A percentile compares a stretch with the other conserved stretches of the same genome.
Conservation (phyloP, 2,797 vertebrate species). For the Epinephelus malabaricus region DNA sequence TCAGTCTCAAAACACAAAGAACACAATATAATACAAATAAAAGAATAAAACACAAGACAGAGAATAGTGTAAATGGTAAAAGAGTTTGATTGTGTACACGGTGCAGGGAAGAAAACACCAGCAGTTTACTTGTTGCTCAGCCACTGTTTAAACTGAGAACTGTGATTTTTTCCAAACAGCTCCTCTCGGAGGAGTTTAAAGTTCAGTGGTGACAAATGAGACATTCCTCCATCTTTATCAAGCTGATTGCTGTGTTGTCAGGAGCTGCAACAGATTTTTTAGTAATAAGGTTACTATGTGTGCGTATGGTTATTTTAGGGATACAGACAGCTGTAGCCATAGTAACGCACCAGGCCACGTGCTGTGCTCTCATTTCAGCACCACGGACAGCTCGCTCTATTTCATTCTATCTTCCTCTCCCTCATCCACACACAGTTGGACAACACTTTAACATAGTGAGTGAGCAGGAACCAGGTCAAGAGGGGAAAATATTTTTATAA, state of each 20-base stretch:
- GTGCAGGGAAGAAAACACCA: background rate
- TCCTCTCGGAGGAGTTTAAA: background rate
- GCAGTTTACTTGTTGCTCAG: conserved; percentile 53
- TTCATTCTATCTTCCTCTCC: conserved; percentile 15
- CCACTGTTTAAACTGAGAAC: background rate
- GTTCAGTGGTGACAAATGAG: conserved; percentile 6
- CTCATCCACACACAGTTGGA: conserved; percentile 16
- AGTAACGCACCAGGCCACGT: conserved; percentile 77
- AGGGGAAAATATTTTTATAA: background rate
- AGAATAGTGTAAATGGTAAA: background rate
- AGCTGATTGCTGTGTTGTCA: conserved; percentile 34
- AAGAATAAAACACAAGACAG: background rate
- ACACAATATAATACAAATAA: background rate
- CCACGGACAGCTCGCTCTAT: conserved; percentile 56
- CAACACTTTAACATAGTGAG: conserved; percentile 3
- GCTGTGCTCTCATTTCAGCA: conserved; percentile 74
- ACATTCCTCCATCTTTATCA: conserved; percentile 35
- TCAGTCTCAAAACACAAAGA: conserved; percentile 23
- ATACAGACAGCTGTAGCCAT: conserved; percentile 82
- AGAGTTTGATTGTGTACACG: background rate
- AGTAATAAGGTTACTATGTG: conserved; percentile 69
- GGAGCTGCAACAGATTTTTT: conserved; percentile 58
- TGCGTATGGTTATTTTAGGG: conserved; percentile 81
- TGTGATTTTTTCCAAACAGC: conserved; percentile 6
- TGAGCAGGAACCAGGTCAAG: conserved; percentile 12